Percentiles rank a stretch among this genome's conserved stretches.
phyloP scores from a whole-genome alignment of 2,113 vertebrate species.

The Noctilio leporinus region DNA sequence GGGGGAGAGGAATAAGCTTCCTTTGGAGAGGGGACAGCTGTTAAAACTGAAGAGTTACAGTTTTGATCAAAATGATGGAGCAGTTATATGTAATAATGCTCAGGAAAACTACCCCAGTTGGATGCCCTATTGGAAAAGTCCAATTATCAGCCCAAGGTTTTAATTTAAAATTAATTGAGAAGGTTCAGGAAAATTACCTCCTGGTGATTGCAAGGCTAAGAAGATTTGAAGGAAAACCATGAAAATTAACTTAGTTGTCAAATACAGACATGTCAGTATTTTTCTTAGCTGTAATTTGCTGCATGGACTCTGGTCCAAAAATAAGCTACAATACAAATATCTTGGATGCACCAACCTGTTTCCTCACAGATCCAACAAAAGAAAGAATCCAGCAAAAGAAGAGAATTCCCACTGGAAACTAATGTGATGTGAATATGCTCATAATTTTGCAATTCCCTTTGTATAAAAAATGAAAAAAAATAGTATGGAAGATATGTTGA shows the following conservation, averaged over 20 bases:
- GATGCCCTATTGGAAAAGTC: not conserved
- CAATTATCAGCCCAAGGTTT: not conserved
- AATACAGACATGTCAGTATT: not conserved
- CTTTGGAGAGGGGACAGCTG: not conserved
- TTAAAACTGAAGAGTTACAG: not conserved
- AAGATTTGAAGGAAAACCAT: not conserved
- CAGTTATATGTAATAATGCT: not conserved
- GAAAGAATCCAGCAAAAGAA: no score
- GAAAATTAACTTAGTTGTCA: not conserved
- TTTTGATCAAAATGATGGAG: not conserved
- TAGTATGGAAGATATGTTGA: not conserved
- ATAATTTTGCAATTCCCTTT: not conserved
- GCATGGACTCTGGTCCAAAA: not conserved
- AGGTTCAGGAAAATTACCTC: not conserved
- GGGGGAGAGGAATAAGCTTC: not conserved
- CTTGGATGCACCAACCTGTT: not conserved
- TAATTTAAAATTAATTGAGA: not conserved
- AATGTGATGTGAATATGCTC: not conserved
- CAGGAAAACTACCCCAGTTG: not conserved
- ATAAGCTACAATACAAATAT: not conserved
- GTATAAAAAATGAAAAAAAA: not conserved
- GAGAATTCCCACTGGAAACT: not conserved
- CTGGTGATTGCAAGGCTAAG: not conserved
- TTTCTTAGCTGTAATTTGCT: not conserved
- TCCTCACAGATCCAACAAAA: not conserved